These are phyloP conservation scores for Enteromius trimaculatus DNA, from an alignment of 2,797 vertebrate genomes.

Conservation along the genomic window DNA sequence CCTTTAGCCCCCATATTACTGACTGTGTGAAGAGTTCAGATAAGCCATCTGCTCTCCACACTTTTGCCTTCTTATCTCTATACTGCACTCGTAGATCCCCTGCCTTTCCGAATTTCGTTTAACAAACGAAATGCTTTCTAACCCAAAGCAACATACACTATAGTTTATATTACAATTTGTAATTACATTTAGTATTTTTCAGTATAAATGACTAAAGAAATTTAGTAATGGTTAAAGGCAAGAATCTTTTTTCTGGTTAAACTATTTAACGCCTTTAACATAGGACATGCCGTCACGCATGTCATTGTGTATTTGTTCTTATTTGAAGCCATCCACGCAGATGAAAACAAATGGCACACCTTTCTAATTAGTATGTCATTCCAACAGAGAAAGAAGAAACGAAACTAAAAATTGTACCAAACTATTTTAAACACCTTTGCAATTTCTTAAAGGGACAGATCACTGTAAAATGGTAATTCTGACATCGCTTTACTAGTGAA, in stretches of 20 bases:
- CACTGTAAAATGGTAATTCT: no score
- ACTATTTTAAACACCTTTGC: background rate
- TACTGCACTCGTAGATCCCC: conserved; percentile 21
- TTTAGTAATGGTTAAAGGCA: background rate
- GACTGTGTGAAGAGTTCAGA: conserved; percentile 30
- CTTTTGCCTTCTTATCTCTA: conserved; percentile 47
- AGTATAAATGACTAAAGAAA: background rate
- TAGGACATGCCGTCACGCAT: conserved; percentile 30
- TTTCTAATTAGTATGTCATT: background rate
- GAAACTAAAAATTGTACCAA: background rate
- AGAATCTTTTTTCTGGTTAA: conserved; percentile 25
- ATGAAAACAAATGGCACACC: background rate
- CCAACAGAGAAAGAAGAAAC: background rate
- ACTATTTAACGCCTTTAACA: conserved; percentile 56
- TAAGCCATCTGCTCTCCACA: conserved; percentile 27
- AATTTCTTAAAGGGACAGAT: background rate
- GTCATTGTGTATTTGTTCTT: background rate
- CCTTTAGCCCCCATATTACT: background rate
- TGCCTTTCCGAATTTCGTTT: conserved; percentile 3
- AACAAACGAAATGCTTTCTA: background rate
- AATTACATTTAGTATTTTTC: background rate
- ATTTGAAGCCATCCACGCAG: background rate
- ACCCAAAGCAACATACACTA: background rate
- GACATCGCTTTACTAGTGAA: background rate
- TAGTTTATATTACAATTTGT: background rate